Percentiles rank a stretch among this genome's conserved stretches.
Evolutionary conservation across 2,113 vertebrate genomes (phyloP).

Genomic region (Coregonus clupeaformis): DNA sequence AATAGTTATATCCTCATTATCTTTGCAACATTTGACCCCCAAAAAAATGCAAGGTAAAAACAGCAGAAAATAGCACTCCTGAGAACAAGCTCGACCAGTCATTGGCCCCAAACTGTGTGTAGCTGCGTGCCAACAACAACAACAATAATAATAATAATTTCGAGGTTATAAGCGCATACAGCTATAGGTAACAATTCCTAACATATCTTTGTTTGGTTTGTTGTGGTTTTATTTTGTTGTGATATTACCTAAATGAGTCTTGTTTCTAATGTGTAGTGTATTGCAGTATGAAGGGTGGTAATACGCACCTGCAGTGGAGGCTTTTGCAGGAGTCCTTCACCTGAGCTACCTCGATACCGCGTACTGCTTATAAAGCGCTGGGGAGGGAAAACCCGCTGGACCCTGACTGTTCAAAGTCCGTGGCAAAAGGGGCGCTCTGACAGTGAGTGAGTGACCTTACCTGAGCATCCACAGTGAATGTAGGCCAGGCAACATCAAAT

Average conservation of each 20-base stretch:
- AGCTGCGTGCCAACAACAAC: too few species aligned
- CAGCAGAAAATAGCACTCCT: too few species aligned
- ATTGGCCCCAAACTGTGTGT: too few species aligned
- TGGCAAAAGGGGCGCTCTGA: conserved; percentile 10
- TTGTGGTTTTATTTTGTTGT: too few species aligned
- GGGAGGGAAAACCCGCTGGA: neutral
- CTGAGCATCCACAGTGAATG: conserved; percentile 19
- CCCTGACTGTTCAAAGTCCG: conserved; percentile 49
- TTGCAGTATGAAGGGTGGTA: neutral
- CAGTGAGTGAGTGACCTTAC: neutral
- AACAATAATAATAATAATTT: too few species aligned
- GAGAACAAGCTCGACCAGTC: too few species aligned
- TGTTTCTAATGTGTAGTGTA: neutral
- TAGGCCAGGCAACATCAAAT: conserved; percentile 7
- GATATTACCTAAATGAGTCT: too few species aligned
- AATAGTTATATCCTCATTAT: too few species aligned
- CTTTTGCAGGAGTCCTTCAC: conserved; percentile 17
- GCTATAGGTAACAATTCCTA: neutral
- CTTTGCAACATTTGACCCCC: too few species aligned
- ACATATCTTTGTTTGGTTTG: too few species aligned
- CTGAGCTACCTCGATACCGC: conserved; percentile 1
- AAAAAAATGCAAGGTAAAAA: too few species aligned
- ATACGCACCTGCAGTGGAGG: conserved; percentile 49
- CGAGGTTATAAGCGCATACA: too few species aligned
- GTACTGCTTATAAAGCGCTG: conserved; percentile 57